Evolutionary conservation across 1,140 invertebrate species (phyloP).

Genomic region (Xylocopa sonorina): DNA sequence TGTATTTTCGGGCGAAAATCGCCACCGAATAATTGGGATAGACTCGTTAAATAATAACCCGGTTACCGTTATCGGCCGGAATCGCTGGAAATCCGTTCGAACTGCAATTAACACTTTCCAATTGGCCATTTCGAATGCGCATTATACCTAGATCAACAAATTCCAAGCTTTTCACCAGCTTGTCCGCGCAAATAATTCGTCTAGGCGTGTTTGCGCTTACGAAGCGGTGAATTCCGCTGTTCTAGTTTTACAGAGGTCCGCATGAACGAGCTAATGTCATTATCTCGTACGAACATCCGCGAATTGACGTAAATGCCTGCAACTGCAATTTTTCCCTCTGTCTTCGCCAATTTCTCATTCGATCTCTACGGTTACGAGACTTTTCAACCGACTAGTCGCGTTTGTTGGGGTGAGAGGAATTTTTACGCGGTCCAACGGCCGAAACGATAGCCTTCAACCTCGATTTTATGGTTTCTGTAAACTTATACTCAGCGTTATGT

Average conservation of each 20-base stretch:
- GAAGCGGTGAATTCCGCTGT: constrained; percentile 50
- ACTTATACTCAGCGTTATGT: constrained; percentile 30
- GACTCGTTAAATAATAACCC: constrained; percentile 9
- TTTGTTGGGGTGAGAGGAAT: neutral
- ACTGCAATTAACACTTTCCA: constrained; percentile 63
- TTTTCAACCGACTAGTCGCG: neutral
- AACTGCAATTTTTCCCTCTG: neutral
- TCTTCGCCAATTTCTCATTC: neutral
- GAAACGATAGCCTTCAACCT: neutral
- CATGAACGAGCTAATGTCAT: constrained; percentile 34
- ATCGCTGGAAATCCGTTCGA: constrained; percentile 29
- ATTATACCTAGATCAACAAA: constrained; percentile 32
- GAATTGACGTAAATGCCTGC: constrained; percentile 4
- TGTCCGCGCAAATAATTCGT: constrained; percentile 67
- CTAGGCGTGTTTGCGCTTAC: constrained; percentile 70
- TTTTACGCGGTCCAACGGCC: neutral
- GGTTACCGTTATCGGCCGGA: neutral
- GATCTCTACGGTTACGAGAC: neutral
- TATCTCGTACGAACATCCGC: constrained; percentile 9
- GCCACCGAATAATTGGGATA: neutral
- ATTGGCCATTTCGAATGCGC: constrained; percentile 52
- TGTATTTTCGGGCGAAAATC: neutral
- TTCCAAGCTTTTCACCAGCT: constrained; percentile 50
- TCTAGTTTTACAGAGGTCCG: constrained; percentile 64
- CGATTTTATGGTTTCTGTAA: constrained; percentile 35